A percentile compares a stretch with the other conserved stretches of the same genome.
Evolutionary conservation across 2,797 vertebrate genomes (phyloP).

Genomic region (Smutsia gigantea): DNA sequence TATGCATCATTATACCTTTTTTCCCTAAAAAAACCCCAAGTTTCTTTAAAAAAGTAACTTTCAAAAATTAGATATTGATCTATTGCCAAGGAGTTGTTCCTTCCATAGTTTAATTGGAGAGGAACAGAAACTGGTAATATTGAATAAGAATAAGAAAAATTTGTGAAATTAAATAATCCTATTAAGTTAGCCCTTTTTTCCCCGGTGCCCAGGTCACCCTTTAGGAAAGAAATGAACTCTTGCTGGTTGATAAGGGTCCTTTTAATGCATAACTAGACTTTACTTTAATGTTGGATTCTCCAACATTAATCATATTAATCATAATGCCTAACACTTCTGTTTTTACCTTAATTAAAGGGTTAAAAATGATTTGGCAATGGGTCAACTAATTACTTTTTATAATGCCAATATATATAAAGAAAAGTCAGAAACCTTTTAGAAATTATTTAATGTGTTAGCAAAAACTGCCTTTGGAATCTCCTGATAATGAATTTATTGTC

Average conservation of each 20-base stretch:
- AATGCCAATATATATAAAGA: background rate
- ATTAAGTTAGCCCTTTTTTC: constrained; percentile 11
- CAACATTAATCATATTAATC: constrained; percentile 8
- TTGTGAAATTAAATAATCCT: constrained; percentile 41
- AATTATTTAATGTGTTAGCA: constrained; percentile 13
- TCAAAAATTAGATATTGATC: constrained; percentile 82
- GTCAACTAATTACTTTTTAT: constrained; percentile 27
- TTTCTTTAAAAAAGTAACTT: constrained; percentile 69
- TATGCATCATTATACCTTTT: constrained; percentile 78
- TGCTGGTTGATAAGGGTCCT: background rate
- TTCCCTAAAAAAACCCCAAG: constrained; percentile 61
- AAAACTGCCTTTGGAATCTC: background rate
- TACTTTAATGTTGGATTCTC: background rate
- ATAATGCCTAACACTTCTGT: background rate
- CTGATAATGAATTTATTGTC: background rate
- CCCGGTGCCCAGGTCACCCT: background rate
- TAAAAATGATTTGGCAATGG: background rate
- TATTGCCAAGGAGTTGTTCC: constrained; percentile 72
- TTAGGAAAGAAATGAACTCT: constrained; percentile 22
- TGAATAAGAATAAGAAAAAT: constrained; percentile 51
- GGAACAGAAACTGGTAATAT: constrained; percentile 44
- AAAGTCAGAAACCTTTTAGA: background rate
- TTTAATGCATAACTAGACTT: background rate
- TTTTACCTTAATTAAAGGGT: constrained; percentile 42
- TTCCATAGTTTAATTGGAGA: constrained; percentile 57